Base-by-base conservation (phyloP, 2,113 vertebrate genomes). In the Chaenogobius annularis region DNA sequence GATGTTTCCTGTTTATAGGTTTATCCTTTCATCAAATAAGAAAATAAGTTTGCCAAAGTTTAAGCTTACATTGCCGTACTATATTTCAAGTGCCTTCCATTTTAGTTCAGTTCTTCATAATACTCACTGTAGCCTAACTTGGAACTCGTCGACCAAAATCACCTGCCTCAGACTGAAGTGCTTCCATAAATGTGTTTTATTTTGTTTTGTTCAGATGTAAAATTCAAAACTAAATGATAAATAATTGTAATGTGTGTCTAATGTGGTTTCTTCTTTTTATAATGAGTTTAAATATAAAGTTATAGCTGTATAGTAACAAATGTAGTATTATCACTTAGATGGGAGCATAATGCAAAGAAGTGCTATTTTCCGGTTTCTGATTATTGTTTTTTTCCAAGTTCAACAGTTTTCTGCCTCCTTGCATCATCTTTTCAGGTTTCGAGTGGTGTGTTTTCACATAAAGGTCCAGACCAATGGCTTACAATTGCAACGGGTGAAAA, bases 141-240 rank as follows among this genome's bases (percentile, higher is more conserved):
- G 26, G 58, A 61, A 40, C 58, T 63, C 63, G 5, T 69, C 15
- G 15, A 78, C 78, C 65, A 76, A 46, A 12, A 69, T 79, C 64
- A 4, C 62, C 70, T 43, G 73, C 62, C 71, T 52, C 66, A 40
- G 14, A 72, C 61, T 68, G 15, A 59, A 72, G 73, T 73, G 77
- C 71, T 83, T 82, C 26, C 59, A 77, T 72, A 76, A 68, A 66
- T 76, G 44, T 77, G 83, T 86, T 91, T 91, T 89, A 84, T 66
- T 83, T 78, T 85, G 67, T 85, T 31, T 31, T 80, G 79, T 87
- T 84, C 69, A 83, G 74, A 73, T 89, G 83, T 89, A 84, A 88
- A 70, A 74, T 74, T 31, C 37, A 70, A 50, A 75, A 55, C 43
- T 77, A 23, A 14, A 69, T 56, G 47, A 87, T 90, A 87, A 64